A percentile compares a stretch with the other conserved stretches of the same genome.
Conservation (phyloP, 2,888 invertebrate genomes). For the Polia nebulosa region DNA sequence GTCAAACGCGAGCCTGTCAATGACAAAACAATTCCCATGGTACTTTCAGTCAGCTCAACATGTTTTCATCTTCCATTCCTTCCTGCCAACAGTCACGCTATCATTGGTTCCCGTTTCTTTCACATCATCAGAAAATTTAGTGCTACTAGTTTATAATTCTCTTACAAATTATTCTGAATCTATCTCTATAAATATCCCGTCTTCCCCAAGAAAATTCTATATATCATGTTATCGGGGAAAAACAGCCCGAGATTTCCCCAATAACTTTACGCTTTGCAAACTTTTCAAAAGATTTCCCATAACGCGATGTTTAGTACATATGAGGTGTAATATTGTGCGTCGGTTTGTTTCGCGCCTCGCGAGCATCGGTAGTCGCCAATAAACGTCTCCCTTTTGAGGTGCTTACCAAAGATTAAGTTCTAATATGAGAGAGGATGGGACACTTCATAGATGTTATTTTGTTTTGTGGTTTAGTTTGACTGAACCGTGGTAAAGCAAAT, state of each 20-base stretch:
- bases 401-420: conserved; percentile 62
- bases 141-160: neutral
- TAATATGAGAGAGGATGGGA: conserved; percentile 25
- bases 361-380: conserved; percentile 72
- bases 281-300: conserved; percentile 57
- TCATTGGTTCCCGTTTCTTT: neutral
- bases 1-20: too few species aligned
- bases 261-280: conserved; percentile 41
- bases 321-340: conserved; percentile 63
- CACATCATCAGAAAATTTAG: neutral
- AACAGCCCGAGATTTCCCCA: conserved; percentile 11
- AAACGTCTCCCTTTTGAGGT: conserved; percentile 68
- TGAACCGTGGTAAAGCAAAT: too few species aligned
- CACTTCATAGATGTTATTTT: neutral
- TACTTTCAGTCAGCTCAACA: neutral
- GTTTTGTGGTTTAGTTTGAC: too few species aligned
- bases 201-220: conserved; percentile 5
- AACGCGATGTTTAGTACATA: conserved; percentile 50
- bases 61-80: neutral
- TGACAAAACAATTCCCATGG: neutral
- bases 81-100: neutral
- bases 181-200: neutral
- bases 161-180: neutral
- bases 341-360: conserved; percentile 67
- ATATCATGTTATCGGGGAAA: conserved; percentile 23